Evolutionary conservation across 2,113 vertebrate genomes (phyloP).

Genomic region (Indicator maculatus): DNA sequence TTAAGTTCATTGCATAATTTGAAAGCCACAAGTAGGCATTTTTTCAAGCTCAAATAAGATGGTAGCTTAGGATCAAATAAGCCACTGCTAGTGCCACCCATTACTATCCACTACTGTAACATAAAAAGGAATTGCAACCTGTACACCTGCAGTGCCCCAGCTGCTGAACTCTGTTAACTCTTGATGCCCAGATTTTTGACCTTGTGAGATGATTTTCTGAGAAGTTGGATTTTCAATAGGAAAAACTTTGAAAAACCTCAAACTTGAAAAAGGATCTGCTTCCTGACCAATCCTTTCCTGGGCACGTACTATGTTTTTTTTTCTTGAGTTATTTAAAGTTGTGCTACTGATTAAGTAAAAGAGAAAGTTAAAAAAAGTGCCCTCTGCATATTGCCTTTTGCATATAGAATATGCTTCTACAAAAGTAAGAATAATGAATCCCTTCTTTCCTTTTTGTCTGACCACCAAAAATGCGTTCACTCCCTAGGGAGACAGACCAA

Average conservation of each 20-base stretch:
- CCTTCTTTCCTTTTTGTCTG: constrained; percentile 35
- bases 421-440: constrained; percentile 35
- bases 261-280: neutral
- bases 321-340: neutral
- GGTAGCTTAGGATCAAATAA: constrained; percentile 60
- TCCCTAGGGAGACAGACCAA: neutral
- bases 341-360: neutral
- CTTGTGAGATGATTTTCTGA: neutral
- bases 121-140: neutral
- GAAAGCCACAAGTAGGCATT: constrained; percentile 30
- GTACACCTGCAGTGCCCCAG: constrained; percentile 22
- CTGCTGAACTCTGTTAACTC: constrained; percentile 1
- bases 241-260: neutral
- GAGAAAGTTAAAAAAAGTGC: neutral
- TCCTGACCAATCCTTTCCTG: neutral
- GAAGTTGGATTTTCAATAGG: neutral
- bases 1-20: constrained; percentile 66
- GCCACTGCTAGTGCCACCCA: constrained; percentile 3
- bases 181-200: neutral
- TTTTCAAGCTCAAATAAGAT: constrained; percentile 57
- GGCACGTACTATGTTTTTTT: neutral
- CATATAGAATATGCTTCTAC: neutral
- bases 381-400: neutral
- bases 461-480: constrained; percentile 38
- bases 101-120: constrained; percentile 18